These are phyloP conservation scores for Muscina levida DNA, from an alignment of 2,888 invertebrate species.

Conservation along the genomic window DNA sequence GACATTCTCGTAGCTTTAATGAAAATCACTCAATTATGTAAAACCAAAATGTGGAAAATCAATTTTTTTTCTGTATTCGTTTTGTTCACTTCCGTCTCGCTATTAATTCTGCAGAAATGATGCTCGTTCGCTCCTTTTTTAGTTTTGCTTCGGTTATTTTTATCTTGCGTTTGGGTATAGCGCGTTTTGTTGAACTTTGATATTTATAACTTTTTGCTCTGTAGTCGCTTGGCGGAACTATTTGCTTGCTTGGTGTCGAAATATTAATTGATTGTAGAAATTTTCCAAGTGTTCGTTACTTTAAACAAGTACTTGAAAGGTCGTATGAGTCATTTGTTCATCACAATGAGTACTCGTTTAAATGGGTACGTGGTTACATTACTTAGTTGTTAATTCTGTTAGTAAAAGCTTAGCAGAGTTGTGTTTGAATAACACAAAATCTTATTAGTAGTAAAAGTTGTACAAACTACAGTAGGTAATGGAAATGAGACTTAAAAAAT, in stretches of 20 bases:
- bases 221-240: slow-evolving; percentile 22
- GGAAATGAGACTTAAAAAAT: too few species aligned
- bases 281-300: slow-evolving; percentile 53
- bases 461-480: too few species aligned
- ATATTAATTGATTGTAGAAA: slow-evolving; percentile 56
- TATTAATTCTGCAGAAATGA: not conserved
- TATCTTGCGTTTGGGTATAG: slow-evolving; percentile 4
- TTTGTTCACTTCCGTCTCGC: slow-evolving; percentile 13
- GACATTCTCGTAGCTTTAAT: slow-evolving; percentile 62
- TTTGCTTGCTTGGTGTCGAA: slow-evolving; percentile 39
- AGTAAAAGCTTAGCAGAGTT: too few species aligned
- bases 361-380: slow-evolving; percentile 25
- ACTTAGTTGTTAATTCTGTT: too few species aligned
- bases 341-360: not conserved
- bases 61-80: slow-evolving; percentile 9
- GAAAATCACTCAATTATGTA: slow-evolving; percentile 49
- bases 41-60: slow-evolving; percentile 25
- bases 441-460: too few species aligned
- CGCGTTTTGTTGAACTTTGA: slow-evolving; percentile 44
- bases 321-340: slow-evolving; percentile 41
- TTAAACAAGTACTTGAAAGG: slow-evolving; percentile 38
- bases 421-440: too few species aligned
- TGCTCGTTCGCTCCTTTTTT: slow-evolving; percentile 22
- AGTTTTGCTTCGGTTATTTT: slow-evolving; percentile 27
- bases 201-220: slow-evolving; percentile 40